These are phyloP conservation scores for Macropus fuliginosus DNA, from an alignment of 2,797 vertebrate species.

Conservation along the genomic window DNA sequence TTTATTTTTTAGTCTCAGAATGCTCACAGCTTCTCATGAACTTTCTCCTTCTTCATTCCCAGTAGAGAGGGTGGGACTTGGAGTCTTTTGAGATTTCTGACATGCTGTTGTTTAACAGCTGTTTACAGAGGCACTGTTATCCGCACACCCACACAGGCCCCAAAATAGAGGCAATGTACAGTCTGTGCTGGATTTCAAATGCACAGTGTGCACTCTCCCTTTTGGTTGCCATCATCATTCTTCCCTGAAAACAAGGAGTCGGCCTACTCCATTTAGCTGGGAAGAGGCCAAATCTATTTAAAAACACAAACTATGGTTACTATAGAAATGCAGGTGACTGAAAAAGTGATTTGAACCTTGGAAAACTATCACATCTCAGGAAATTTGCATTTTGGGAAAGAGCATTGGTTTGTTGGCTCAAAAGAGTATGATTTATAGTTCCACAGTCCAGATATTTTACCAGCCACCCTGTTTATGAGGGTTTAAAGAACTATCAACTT, in stretches of 20 bases:
- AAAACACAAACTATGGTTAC: conserved; percentile 29
- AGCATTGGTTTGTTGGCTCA: not conserved
- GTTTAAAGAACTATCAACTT: not conserved
- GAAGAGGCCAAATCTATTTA: conserved; percentile 45
- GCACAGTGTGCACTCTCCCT: conserved; percentile 77
- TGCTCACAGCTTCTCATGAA: conserved; percentile 61
- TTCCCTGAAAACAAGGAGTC: conserved; percentile 81
- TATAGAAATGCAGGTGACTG: conserved; percentile 1
- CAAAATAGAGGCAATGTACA: conserved; percentile 80
- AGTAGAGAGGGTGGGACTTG: conserved; percentile 75
- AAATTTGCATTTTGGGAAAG: conserved; percentile 32
- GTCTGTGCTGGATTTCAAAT: conserved; percentile 71
- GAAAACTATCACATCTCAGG: not conserved
- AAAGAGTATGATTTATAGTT: conserved; percentile 7
- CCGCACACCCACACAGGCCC: conserved; percentile 81
- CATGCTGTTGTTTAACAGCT: conserved; percentile 81
- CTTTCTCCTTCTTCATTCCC: conserved; percentile 76
- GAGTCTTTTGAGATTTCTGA: conserved; percentile 74
- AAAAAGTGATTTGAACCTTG: not conserved
- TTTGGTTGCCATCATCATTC: conserved; percentile 73
- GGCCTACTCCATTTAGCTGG: conserved; percentile 57
- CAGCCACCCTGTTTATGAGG: not conserved
- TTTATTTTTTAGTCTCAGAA: conserved; percentile 68
- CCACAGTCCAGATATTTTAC: not conserved
- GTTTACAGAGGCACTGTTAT: conserved; percentile 82